Evolutionary conservation across 2,888 invertebrate genomes (phyloP).

Genomic region (Andrena hattorfiana): DNA sequence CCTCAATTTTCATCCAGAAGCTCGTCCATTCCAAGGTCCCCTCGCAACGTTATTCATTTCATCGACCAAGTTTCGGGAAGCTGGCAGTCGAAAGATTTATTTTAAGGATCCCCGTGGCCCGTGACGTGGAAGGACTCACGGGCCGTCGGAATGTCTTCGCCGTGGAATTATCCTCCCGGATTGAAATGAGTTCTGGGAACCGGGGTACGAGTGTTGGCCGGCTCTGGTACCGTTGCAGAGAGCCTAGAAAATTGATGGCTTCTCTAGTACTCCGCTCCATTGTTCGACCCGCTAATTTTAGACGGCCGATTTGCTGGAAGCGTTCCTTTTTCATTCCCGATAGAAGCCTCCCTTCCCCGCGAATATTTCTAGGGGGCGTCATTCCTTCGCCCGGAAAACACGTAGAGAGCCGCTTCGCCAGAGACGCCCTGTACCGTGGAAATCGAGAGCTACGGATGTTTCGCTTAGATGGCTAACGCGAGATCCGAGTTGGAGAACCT

Average conservation of each 20-base stretch:
- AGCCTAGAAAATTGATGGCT: slow-evolving; percentile 68
- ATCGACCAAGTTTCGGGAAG: slow-evolving; percentile 44
- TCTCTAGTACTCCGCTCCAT: slow-evolving; percentile 54
- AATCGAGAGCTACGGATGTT: neutral
- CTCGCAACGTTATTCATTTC: slow-evolving; percentile 31
- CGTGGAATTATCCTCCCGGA: slow-evolving; percentile 67
- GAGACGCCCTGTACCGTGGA: neutral
- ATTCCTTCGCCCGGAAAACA: neutral
- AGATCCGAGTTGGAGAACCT: slow-evolving; percentile 48
- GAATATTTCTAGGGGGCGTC: neutral
- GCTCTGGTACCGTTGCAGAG: slow-evolving; percentile 60
- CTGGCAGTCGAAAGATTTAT: slow-evolving; percentile 55
- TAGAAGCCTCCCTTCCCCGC: neutral
- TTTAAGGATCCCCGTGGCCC: slow-evolving; percentile 55
- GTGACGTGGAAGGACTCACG: slow-evolving; percentile 61
- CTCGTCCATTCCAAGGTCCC: neutral
- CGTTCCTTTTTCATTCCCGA: slow-evolving; percentile 7
- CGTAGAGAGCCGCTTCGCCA: neutral
- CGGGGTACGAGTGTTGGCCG: slow-evolving; percentile 62
- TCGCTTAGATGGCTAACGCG: neutral
- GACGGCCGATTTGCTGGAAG: slow-evolving; percentile 37
- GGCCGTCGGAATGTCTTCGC: slow-evolving; percentile 66
- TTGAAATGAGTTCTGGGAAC: slow-evolving; percentile 71
- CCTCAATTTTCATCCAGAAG: neutral
- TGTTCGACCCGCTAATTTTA: slow-evolving; percentile 66